A percentile compares a stretch with the other conserved stretches of the same genome.
Evolutionary conservation across 2,797 vertebrate genomes (phyloP).

Genomic region (Lacerta bilineata): DNA sequence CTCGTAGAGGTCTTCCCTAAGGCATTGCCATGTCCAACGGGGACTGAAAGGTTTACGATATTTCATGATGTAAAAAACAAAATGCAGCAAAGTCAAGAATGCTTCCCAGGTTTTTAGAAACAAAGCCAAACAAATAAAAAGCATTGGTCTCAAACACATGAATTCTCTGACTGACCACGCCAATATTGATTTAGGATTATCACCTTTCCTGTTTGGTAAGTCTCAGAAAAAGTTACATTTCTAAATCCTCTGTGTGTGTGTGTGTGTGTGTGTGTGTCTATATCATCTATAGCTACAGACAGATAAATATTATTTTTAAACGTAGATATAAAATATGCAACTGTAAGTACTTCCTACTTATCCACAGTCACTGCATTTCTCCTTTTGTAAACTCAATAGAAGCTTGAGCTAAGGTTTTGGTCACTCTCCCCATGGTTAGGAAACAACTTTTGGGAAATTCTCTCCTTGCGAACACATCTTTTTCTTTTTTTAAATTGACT

Average conservation of each 20-base stretch:
- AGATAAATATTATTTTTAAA: neutral
- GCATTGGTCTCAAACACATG: neutral
- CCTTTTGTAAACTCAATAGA: neutral
- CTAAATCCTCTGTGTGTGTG: too few species aligned
- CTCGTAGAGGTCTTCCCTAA: slow-evolving; percentile 52
- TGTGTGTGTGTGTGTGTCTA: too few species aligned
- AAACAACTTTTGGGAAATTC: neutral
- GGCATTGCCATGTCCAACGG: slow-evolving; percentile 43
- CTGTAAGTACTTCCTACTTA: neutral
- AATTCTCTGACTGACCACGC: neutral
- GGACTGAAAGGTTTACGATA: neutral
- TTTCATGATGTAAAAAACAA: neutral
- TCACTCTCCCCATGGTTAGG: neutral
- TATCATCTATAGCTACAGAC: too few species aligned
- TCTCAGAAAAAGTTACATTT: neutral
- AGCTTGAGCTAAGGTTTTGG: neutral
- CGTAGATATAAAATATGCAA: neutral
- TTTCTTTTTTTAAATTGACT: neutral
- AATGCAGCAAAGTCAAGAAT: neutral
- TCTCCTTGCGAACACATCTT: neutral
- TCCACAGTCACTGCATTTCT: neutral
- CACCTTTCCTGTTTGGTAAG: slow-evolving; percentile 2
- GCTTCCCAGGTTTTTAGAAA: neutral
- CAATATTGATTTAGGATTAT: slow-evolving; percentile 28
- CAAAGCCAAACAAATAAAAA: neutral